phyloP scores from a whole-genome alignment of 2,797 vertebrate genomes.

The Sus cebifrons region DNA sequence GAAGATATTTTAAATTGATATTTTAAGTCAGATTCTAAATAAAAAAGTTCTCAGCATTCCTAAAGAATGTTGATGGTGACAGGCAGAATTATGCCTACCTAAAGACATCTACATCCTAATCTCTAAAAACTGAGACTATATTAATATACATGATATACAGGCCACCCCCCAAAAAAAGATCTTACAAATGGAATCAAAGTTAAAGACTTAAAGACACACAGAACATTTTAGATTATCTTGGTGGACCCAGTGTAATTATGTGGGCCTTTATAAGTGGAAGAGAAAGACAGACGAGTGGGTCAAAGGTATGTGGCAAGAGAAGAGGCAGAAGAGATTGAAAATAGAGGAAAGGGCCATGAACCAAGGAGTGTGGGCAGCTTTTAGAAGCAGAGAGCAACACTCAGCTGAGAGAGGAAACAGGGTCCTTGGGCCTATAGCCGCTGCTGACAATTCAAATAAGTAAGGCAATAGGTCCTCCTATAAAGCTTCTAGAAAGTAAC shows the following conservation, averaged over 20 bases:
- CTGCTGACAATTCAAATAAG: not conserved
- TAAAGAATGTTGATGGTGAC: not conserved
- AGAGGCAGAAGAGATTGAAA: not conserved
- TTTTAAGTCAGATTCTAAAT: not conserved
- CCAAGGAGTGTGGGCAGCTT: not conserved
- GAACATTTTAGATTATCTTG: not conserved
- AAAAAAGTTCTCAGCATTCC: not conserved
- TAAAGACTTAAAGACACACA: not conserved
- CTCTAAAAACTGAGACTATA: not conserved
- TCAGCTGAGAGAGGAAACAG: not conserved
- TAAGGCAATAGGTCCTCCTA: not conserved
- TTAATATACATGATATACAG: not conserved
- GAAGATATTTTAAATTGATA: not conserved
- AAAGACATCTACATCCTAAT: not conserved
- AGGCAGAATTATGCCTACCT: not conserved
- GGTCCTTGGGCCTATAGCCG: not conserved
- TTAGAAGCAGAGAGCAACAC: not conserved
- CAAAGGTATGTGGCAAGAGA: not conserved
- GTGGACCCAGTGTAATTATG: rapidly evolving
- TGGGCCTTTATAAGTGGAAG: not conserved
- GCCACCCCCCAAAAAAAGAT: not conserved
- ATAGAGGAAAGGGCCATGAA: not conserved
- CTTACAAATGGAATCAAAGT: not conserved
- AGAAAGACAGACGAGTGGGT: not conserved
- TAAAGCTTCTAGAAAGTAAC: not conserved